Conservation (phyloP, 2,888 invertebrate species). For the Trichogramma dendrolimi region DNA sequence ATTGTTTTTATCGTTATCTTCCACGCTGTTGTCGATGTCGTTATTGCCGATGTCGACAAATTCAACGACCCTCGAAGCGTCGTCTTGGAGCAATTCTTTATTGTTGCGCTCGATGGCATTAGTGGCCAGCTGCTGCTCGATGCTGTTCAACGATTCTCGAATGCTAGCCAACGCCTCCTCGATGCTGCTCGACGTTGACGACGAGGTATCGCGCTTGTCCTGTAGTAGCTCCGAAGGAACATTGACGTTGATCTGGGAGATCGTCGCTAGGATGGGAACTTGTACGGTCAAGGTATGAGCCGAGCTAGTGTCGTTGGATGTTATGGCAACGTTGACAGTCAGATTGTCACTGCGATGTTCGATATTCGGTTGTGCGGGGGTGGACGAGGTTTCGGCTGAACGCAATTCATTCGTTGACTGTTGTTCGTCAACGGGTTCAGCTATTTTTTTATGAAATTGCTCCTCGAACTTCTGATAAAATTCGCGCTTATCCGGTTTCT, state of each 20-base stretch:
- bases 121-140: slow-evolving; percentile 9
- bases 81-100: slow-evolving; percentile 19
- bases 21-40: too few species aligned
- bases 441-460: slow-evolving; percentile 32
- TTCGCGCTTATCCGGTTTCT: slow-evolving; percentile 41
- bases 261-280: slow-evolving; percentile 64
- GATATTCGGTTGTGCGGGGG: neutral
- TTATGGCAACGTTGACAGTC: slow-evolving; percentile 73
- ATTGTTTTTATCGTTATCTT: too few species aligned
- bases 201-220: neutral
- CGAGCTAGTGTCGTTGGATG: slow-evolving; percentile 62
- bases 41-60: neutral
- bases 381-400: too few species aligned
- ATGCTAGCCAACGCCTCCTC: slow-evolving; percentile 10
- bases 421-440: slow-evolving; percentile 12
- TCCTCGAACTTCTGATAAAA: slow-evolving; percentile 41
- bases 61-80: slow-evolving; percentile 11
- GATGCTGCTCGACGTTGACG: neutral
- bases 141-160: slow-evolving; percentile 12
- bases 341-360: too few species aligned
- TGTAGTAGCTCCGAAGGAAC: neutral
- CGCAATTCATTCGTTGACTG: neutral
- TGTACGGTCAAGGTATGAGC: slow-evolving; percentile 67
- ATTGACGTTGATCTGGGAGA: slow-evolving; percentile 30
- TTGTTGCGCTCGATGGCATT: slow-evolving; percentile 33